Evolutionary conservation across 2,113 vertebrate genomes (phyloP), one percentile per base, ranked within the genome.

Genomic region (Lepus europaeus): DNA sequence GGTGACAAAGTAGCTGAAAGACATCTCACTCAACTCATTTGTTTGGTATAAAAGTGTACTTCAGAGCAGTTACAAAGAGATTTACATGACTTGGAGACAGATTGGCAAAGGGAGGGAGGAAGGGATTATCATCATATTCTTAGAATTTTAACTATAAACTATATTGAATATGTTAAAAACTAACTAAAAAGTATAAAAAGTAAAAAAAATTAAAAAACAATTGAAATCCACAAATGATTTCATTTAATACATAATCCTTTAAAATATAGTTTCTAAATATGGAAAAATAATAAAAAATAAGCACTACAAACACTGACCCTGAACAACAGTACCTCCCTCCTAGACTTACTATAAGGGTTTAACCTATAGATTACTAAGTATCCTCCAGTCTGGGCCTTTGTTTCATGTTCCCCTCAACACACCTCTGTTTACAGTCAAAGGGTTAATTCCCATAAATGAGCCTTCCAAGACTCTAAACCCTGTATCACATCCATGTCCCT

Each of bases 321-420:
- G 68, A 80, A 81, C 31, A 73, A 49, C 4, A 63, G 64, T 14
- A n/a, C 51, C 22, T 22, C 4, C 22, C 12, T 80, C 29, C 17
- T 23, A 12, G 17, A 25, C 29, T 23, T 61, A 20, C 27, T 74
- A 6, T 22, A 51, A 68, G 20, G 14, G 64, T 33, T 36, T 23
- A 68, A 29, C 13, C 14, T 5, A 7, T 22, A 25, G 11, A 1
- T 61, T 10, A 13, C 31, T n/a, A 53, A 83, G 31, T 6, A 31
- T 49, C 14, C 20, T 3, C 11, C 4, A 33, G 66, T 4, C 3
- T 17, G 31, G 39, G 19, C 9, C 39, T 78, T 23, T 56, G 76
- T 20, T 1, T 1, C 66, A 16, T 23, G 2, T 3, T 2, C 2
- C 4, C 49, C 14, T 11, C 4, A 39, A n/a, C 11, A 31, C 13